Percentiles rank a stretch among this genome's conserved stretches.
These are phyloP conservation scores for Mesorhabditis sp. DNA, from an alignment of 2,888 invertebrate genomes.

Conservation along the genomic window DNA sequence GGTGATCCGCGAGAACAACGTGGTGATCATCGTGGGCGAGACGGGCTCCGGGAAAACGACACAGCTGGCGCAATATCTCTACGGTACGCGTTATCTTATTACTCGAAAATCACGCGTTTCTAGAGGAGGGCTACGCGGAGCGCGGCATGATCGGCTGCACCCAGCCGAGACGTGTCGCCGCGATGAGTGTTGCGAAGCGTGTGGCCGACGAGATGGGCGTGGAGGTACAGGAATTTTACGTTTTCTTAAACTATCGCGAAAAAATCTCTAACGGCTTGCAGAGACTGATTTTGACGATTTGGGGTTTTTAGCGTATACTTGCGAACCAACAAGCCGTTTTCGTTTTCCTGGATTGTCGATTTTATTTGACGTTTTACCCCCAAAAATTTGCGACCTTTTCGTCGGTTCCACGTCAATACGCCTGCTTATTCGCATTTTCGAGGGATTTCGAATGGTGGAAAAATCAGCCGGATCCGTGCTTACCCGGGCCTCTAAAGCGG, in stretches of 20 bases:
- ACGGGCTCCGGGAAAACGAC: conserved; percentile 92
- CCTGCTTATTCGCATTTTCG: not conserved
- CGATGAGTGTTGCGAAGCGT: conserved; percentile 98
- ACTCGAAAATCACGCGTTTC: conserved; percentile 79
- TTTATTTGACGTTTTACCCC: no score
- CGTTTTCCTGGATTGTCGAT: no score
- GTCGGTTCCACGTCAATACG: not conserved
- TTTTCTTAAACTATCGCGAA: not conserved
- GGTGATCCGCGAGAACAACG: conserved; percentile 67
- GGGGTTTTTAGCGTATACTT: no score
- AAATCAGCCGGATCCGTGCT: not conserved
- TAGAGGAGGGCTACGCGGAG: not conserved
- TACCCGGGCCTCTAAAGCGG: not conserved
- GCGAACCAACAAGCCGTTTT: no score
- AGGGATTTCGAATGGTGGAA: not conserved
- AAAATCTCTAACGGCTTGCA: not conserved
- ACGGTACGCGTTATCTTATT: conserved; percentile 60
- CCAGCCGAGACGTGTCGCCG: conserved; percentile 89
- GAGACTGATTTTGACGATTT: no score
- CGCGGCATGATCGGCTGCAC: conserved; percentile 88
- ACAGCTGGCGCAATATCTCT: conserved; percentile 60
- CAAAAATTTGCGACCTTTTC: no score
- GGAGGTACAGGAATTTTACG: conserved; percentile 58
- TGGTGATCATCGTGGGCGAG: conserved; percentile 56
- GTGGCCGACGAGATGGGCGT: conserved; percentile 96